phyloP scores from a whole-genome alignment of 2,113 vertebrate species.

The Toxotes chatareus region DNA sequence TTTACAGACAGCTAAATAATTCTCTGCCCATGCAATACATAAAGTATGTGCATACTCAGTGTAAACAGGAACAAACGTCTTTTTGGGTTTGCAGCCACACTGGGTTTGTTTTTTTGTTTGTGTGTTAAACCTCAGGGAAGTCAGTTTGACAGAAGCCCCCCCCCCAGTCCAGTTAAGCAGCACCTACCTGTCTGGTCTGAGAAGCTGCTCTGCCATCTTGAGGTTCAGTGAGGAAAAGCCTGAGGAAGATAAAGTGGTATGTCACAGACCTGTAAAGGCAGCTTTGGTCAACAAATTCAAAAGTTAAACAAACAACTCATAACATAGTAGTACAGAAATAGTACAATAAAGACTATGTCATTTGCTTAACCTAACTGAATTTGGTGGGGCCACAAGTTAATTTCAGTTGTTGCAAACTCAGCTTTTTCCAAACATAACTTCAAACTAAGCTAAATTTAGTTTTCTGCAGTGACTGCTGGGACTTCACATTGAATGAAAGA shows the following conservation, averaged over 20 bases:
- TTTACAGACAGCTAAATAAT: no score
- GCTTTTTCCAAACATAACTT: neutral
- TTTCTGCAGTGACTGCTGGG: neutral
- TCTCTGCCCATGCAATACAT: neutral
- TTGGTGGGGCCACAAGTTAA: neutral
- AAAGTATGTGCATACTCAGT: neutral
- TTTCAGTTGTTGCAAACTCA: neutral
- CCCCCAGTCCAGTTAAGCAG: constrained; percentile 5
- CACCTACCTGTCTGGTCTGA: constrained; percentile 1
- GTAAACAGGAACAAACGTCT: neutral
- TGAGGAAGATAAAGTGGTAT: neutral
- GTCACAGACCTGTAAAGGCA: constrained; percentile 11
- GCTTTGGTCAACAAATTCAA: constrained; percentile 50
- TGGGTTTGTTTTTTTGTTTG: constrained; percentile 8
- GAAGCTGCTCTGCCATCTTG: constrained; percentile 17
- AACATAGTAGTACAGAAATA: neutral
- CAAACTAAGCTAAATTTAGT: neutral
- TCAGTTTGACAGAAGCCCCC: neutral
- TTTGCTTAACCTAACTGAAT: neutral
- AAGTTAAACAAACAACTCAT: constrained; percentile 48
- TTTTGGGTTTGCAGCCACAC: neutral
- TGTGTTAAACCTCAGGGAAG: constrained; percentile 2
- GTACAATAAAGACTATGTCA: neutral
- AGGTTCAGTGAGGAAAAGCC: constrained; percentile 22
- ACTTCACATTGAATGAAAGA: neutral